A percentile compares a stretch with the other conserved stretches of the same genome.
Conservation (phyloP, 2,113 vertebrate species). For the Camelus bactrianus region DNA sequence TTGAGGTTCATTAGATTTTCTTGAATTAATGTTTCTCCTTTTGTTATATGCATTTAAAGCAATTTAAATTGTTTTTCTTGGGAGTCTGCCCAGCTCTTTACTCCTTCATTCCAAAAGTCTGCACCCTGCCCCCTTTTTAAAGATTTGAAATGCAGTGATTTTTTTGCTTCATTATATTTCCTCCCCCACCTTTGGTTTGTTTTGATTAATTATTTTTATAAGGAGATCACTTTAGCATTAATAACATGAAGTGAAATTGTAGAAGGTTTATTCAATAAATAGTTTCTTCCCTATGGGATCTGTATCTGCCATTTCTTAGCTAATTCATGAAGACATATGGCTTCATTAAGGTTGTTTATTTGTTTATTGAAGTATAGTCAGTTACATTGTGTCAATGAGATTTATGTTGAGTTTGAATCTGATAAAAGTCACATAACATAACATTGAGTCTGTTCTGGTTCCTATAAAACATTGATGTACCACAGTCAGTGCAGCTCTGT, state of each 20-base stretch:
- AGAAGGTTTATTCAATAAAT: neutral
- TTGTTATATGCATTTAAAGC: neutral
- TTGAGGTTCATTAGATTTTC: neutral
- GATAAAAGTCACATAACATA: neutral
- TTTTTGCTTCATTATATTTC: neutral
- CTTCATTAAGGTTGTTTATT: neutral
- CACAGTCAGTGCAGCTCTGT: neutral
- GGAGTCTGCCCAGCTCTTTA: neutral
- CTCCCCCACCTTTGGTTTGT: neutral
- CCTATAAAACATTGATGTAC: neutral
- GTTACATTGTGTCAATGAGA: neutral
- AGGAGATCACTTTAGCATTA: neutral
- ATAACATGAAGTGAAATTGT: neutral
- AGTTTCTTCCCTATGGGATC: neutral
- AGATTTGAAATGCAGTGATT: neutral
- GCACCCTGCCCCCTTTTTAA: neutral
- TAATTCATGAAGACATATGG: neutral
- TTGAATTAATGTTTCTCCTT: neutral
- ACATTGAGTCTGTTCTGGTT: neutral
- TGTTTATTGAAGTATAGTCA: too few relatives aligned
- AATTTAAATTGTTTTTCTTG: neutral
- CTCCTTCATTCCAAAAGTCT: neutral
- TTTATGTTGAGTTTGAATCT: neutral
- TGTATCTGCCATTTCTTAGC: neutral
- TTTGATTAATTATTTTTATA: conserved; percentile 20